Conservation (phyloP, 2,888 invertebrate species). For the Epinotia bilunana region DNA sequence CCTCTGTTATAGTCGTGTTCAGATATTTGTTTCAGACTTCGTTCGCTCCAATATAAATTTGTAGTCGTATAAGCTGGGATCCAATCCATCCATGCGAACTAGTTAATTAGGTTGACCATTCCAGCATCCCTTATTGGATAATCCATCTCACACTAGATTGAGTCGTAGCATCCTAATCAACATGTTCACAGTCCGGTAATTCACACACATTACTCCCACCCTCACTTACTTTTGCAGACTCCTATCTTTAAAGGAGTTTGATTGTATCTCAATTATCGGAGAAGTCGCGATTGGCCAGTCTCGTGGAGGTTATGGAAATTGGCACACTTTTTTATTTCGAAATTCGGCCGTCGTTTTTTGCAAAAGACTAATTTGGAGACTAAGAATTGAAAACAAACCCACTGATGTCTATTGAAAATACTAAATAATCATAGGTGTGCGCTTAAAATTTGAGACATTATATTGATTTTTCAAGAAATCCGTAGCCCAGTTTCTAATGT, state of each 20-base stretch:
- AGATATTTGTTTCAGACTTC: too few species aligned
- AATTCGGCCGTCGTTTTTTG: not conserved
- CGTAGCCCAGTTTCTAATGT: too few species aligned
- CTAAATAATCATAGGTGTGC: too few species aligned
- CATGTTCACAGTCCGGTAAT: slow-evolving; percentile 21
- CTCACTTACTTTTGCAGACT: not conserved
- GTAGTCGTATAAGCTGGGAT: not conserved
- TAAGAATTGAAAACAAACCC: too few species aligned
- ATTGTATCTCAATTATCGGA: not conserved
- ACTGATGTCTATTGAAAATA: too few species aligned
- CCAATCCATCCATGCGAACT: not conserved
- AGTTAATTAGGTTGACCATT: slow-evolving; percentile 5
- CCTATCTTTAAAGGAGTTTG: not conserved
- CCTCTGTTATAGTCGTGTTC: too few species aligned
- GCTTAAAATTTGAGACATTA: too few species aligned
- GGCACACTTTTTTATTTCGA: slow-evolving; percentile 2
- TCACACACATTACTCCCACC: not conserved
- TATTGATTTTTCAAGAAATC: too few species aligned
- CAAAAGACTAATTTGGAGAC: too few species aligned
- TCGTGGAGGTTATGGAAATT: not conserved
- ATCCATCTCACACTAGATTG: slow-evolving; percentile 9
- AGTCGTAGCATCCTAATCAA: slow-evolving; percentile 32
- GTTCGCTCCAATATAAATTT: too few species aligned
- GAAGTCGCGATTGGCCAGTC: slow-evolving; percentile 1
- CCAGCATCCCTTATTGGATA: slow-evolving; percentile 6